Percentiles rank a stretch among this genome's conserved stretches.
Conservation (phyloP, 1,140 invertebrate species). For the Solenopsis invicta region DNA sequence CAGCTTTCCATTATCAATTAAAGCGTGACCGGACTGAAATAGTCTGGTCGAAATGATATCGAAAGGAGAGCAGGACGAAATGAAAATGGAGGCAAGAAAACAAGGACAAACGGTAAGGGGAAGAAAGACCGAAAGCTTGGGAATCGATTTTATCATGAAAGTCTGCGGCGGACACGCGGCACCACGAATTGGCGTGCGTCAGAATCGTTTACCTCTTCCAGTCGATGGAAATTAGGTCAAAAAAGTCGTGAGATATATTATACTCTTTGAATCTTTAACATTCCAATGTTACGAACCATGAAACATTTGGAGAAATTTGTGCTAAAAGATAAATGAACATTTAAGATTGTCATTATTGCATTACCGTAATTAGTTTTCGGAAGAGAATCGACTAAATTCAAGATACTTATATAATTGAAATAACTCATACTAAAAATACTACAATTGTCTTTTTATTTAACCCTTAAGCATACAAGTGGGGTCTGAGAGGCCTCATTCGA, state of each 20-base stretch:
- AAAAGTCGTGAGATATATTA: constrained; percentile 51
- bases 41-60: constrained; percentile 51
- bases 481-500: too few species aligned
- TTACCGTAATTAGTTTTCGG: too few species aligned
- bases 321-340: not conserved
- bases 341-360: not conserved
- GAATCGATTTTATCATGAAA: constrained; percentile 59
- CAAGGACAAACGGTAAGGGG: not conserved
- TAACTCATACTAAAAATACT: not conserved
- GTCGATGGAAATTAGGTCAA: constrained; percentile 56
- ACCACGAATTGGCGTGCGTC: constrained; percentile 64
- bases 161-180: constrained; percentile 51
- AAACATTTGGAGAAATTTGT: not conserved
- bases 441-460: not conserved
- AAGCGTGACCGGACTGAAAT: constrained; percentile 54
- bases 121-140: constrained; percentile 21
- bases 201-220: constrained; percentile 63
- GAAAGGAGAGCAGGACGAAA: constrained; percentile 49
- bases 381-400: not conserved
- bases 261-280: constrained; percentile 8
- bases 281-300: not conserved
- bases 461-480: too few species aligned
- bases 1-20: constrained; percentile 65
- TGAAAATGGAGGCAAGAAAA: constrained; percentile 20
- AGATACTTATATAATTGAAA: not conserved